A percentile compares a stretch with the other conserved stretches of the same genome.
phyloP scores from a whole-genome alignment of 2,797 vertebrate species.

The Erpetoichthys calabaricus region DNA sequence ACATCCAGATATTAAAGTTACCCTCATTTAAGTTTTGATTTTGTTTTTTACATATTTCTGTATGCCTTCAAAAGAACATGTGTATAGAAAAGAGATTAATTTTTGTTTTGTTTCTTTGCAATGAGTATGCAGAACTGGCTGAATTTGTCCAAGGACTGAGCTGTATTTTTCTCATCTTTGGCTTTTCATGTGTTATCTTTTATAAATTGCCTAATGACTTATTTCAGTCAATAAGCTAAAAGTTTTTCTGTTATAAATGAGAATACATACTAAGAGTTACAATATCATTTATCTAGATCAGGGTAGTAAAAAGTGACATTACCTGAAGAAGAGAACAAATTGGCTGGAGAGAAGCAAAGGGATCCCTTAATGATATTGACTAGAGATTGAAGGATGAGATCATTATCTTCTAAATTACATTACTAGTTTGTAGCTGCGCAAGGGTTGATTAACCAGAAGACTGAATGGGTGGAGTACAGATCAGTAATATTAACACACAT shows the following conservation, averaged over 20 bases:
- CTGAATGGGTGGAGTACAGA: no score
- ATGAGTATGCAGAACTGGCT: no score
- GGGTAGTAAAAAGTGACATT: constrained; percentile 4
- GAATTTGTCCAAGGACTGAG: no score
- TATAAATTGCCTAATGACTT: no score
- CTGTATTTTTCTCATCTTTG: no score
- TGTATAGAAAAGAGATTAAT: no score
- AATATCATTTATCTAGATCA: constrained; percentile 6
- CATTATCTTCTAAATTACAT: constrained; percentile 3
- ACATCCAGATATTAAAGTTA: no score
- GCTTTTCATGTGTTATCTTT: no score
- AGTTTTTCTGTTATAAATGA: constrained; percentile 2
- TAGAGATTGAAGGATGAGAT: constrained; percentile 6
- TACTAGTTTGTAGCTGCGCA: neutral
- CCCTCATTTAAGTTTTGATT: no score
- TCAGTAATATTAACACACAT: no score
- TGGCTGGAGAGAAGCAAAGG: constrained; percentile 6
- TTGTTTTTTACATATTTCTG: neutral
- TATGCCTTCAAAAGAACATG: neutral
- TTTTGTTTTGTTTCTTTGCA: no score
- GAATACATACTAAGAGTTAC: constrained; percentile 7
- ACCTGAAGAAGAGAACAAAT: constrained; percentile 8
- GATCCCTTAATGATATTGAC: constrained; percentile 7
- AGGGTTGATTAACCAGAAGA: neutral
- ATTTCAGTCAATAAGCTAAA: no score